Conservation (phyloP, 2,888 invertebrate species). For the Zygothrica quintamaculata region DNA sequence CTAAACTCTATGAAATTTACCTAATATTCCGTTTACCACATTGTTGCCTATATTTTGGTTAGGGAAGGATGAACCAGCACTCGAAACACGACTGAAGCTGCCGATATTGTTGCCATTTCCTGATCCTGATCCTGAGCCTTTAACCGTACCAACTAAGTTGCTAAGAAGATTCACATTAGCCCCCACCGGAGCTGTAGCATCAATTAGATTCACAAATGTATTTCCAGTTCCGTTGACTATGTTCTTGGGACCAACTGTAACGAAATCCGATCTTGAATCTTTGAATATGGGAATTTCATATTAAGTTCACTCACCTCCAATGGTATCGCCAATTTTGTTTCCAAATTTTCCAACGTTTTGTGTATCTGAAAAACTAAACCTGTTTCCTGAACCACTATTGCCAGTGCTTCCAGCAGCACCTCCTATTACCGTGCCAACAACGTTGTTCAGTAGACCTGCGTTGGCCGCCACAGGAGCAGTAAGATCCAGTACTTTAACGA, state of each 20-base stretch:
- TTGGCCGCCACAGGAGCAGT: background rate
- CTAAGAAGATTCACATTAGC: background rate
- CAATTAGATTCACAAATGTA: background rate
- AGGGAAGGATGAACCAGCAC: background rate
- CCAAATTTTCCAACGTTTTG: too few relatives aligned
- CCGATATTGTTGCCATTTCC: background rate
- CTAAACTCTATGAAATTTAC: constrained; percentile 11
- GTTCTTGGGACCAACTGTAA: constrained; percentile 13
- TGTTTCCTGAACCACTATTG: too few relatives aligned
- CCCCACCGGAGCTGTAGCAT: background rate
- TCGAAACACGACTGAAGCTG: too few relatives aligned
- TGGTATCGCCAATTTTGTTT: background rate
- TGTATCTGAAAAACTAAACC: too few relatives aligned
- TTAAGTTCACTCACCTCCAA: background rate
- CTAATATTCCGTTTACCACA: constrained; percentile 25
- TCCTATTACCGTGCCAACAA: background rate
- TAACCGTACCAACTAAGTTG: background rate
- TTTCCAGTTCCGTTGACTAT: constrained; percentile 16
- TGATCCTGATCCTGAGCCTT: too few relatives aligned
- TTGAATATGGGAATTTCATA: too few relatives aligned
- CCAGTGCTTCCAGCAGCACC: background rate
- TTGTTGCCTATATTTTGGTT: constrained; percentile 15
- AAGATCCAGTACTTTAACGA: background rate
- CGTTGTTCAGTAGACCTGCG: background rate
- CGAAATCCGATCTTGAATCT: background rate